phyloP scores from a whole-genome alignment of 2,797 vertebrate genomes.

The Pseudochaenichthys georgianus region DNA sequence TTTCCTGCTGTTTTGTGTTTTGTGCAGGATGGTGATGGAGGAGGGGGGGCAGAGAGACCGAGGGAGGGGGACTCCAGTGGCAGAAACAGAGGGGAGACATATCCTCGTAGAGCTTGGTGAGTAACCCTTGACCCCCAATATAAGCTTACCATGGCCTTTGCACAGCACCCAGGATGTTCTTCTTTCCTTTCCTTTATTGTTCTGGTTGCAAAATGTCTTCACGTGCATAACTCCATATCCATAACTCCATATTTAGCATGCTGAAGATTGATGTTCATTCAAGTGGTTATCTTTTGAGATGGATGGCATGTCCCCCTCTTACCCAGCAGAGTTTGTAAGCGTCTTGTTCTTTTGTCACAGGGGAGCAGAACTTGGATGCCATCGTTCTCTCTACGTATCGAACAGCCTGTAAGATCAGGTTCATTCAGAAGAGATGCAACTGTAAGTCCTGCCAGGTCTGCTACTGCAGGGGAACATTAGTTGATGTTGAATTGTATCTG shows the following conservation, averaged over 20 bases:
- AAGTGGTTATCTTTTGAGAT: not conserved
- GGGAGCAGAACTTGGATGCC: constrained; percentile 92
- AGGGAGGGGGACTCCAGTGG: constrained; percentile 48
- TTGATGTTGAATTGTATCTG: not conserved
- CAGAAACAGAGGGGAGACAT: constrained; percentile 87
- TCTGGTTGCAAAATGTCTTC: not conserved
- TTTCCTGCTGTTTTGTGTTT: constrained; percentile 13
- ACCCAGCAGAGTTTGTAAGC: not conserved
- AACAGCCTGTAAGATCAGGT: constrained; percentile 94
- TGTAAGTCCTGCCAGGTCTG: constrained; percentile 83
- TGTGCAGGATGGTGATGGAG: constrained; percentile 80
- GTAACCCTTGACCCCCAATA: constrained; percentile 63
- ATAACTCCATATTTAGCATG: not conserved
- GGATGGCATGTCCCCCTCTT: not conserved
- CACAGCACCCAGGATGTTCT: not conserved
- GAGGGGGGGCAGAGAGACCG: constrained; percentile 69
- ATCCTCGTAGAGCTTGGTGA: constrained; percentile 95
- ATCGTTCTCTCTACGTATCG: constrained; percentile 94
- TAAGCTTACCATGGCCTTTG: not conserved
- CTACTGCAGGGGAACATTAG: too few species aligned
- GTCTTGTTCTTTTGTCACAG: constrained; percentile 72
- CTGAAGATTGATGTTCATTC: not conserved
- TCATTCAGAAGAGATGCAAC: constrained; percentile 95
- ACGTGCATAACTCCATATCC: not conserved
- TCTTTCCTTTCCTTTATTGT: not conserved